Percentiles rank a stretch among this genome's conserved stretches.
Evolutionary conservation across 1,140 invertebrate species (phyloP).

Genomic region (Delia radicum): DNA sequence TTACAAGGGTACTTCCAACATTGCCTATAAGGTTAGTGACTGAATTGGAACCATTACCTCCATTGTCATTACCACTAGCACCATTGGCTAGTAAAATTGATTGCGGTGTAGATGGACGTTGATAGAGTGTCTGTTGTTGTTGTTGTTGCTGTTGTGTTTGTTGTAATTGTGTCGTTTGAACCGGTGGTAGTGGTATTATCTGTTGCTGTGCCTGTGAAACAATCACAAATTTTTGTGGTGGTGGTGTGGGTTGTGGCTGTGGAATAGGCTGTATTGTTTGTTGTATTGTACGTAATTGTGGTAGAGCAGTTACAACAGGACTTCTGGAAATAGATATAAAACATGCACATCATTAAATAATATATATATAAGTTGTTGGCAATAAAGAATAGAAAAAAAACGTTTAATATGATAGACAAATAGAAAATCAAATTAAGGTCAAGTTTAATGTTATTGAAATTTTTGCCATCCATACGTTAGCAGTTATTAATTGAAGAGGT

Average conservation of each 20-base stretch:
- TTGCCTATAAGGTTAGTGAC: neutral
- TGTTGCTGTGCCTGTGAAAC: constrained; percentile 44
- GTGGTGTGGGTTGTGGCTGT: neutral
- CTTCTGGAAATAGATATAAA: constrained; percentile 34
- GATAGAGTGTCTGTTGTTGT: constrained; percentile 12
- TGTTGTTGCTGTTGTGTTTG: constrained; percentile 19
- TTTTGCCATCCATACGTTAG: too few species aligned
- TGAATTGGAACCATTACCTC: constrained; percentile 3
- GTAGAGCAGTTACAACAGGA: constrained; percentile 44
- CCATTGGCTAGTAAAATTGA: constrained; percentile 36
- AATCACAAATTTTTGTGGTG: constrained; percentile 47
- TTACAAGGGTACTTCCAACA: constrained; percentile 8
- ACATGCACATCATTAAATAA: constrained; percentile 5
- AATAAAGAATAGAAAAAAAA: neutral
- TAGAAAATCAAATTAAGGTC: constrained; percentile 7
- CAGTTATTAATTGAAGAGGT: too few species aligned
- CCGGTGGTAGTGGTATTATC: constrained; percentile 7
- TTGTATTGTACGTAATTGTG: constrained; percentile 46
- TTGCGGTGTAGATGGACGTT: constrained; percentile 46
- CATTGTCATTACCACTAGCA: neutral
- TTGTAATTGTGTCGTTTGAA: neutral
- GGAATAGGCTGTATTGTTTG: constrained; percentile 33
- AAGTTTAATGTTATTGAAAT: constrained; percentile 9
- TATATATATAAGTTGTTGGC: neutral
- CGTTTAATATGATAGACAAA: neutral